Percentiles rank a stretch among this genome's conserved stretches.
Conservation (phyloP, 2,113 vertebrate species). For the Papio anubis region DNA sequence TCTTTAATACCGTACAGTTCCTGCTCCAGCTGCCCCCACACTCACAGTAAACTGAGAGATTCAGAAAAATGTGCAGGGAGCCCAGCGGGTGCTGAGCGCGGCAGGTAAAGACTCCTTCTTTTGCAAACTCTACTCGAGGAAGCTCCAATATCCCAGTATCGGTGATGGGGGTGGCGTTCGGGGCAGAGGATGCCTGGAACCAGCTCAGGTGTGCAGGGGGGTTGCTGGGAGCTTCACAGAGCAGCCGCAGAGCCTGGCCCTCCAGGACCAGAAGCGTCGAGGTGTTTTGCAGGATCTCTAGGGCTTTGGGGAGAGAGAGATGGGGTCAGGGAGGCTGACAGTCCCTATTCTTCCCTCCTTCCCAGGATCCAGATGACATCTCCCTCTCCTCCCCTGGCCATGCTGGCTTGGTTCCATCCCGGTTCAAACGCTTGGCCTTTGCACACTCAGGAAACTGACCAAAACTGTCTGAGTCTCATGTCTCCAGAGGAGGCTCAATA, state of each 20-base stretch:
- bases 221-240: constrained; percentile 3
- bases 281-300: neutral
- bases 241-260: neutral
- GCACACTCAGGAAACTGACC: neutral
- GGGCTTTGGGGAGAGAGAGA: neutral
- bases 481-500: neutral
- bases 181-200: fast-evolving
- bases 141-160: neutral
- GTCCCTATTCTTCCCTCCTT: fast-evolving
- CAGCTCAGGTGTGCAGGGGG: constrained; percentile 40
- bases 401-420: fast-evolving
- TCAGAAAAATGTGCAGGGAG: neutral
- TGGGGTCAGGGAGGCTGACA: fast-evolving
- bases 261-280: fast-evolving
- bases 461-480: fast-evolving
- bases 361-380: neutral
- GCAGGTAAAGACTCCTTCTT: neutral
- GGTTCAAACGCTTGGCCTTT: neutral
- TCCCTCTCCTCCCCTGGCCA: neutral
- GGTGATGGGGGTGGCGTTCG: fast-evolving
- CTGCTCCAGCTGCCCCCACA: fast-evolving
- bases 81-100: neutral
- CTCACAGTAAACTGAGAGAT: constrained; percentile 33
- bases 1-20: fast-evolving
- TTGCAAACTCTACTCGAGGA: fast-evolving